A percentile compares a stretch with the other conserved stretches of the same genome.
These are phyloP conservation scores for Coenobita brevimanus DNA, from an alignment of 1,140 invertebrate genomes.

Conservation along the genomic window DNA sequence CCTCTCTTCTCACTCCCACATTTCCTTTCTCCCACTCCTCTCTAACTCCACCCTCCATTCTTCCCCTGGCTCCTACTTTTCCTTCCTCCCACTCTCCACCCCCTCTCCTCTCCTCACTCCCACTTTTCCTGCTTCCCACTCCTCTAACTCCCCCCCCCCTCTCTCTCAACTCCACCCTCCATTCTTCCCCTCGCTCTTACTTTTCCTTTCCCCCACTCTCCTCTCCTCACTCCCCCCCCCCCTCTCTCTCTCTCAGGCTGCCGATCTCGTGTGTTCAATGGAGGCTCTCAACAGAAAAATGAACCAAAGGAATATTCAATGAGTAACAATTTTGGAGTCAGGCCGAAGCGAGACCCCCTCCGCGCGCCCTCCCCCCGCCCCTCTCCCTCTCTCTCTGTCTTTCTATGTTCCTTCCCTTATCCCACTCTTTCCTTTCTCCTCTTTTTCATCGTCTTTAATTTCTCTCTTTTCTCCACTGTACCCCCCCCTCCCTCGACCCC, in stretches of 20 bases:
- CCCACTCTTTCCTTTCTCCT: not conserved
- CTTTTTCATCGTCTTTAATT: too few species aligned
- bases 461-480: not conserved
- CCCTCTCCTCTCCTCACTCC: too few species aligned
- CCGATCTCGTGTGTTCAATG: constrained; percentile 21
- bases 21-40: too few species aligned
- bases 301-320: constrained; percentile 56
- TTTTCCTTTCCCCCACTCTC: not conserved
- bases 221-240: not conserved
- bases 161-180: too few species aligned
- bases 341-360: constrained; percentile 7
- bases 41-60: too few species aligned
- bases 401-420: not conserved
- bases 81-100: too few species aligned
- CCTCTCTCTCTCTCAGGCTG: not conserved
- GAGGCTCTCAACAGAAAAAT: constrained; percentile 42
- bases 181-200: too few species aligned
- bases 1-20: too few species aligned
- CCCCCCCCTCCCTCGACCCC: not conserved
- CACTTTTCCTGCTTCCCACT: too few species aligned
- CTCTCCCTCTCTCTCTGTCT: not conserved
- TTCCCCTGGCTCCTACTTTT: too few species aligned
- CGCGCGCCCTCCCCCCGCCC: not conserved
- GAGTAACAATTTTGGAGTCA: constrained; percentile 38
- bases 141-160: too few species aligned